Percentiles rank a stretch among this genome's conserved stretches.
These are phyloP conservation scores for Zophobas morio DNA, from an alignment of 1,140 invertebrate species.

Conservation along the genomic window DNA sequence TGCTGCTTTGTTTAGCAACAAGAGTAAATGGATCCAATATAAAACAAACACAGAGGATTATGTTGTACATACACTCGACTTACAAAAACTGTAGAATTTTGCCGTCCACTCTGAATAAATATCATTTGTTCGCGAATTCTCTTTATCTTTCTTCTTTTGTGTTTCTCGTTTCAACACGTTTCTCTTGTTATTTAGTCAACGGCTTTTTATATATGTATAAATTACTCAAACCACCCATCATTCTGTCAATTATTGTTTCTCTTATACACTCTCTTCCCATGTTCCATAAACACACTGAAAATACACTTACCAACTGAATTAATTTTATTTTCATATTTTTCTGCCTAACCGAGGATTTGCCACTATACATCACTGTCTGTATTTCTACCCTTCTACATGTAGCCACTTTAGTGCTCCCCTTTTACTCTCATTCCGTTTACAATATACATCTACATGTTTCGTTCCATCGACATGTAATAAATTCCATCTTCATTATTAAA, in stretches of 20 bases:
- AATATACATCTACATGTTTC: conserved; percentile 4
- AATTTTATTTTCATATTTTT: conserved; percentile 35
- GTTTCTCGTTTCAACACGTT: background rate
- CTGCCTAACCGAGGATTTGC: conserved; percentile 8
- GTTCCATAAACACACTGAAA: conserved; percentile 4
- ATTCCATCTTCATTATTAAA: too few species aligned
- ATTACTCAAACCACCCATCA: conserved; percentile 3
- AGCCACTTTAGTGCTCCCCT: background rate
- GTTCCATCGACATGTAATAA: background rate
- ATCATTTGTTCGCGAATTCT: background rate
- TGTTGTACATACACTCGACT: background rate
- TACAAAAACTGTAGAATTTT: background rate
- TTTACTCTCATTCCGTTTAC: background rate
- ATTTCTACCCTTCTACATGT: conserved; percentile 3
- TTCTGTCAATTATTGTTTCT: conserved; percentile 26
- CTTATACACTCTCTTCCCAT: conserved; percentile 2
- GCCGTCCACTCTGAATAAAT: background rate
- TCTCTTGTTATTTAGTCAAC: background rate
- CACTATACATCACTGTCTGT: conserved; percentile 18
- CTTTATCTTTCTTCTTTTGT: background rate
- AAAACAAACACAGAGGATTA: background rate
- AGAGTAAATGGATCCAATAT: background rate
- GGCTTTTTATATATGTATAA: conserved; percentile 9
- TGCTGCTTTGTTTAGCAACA: background rate
- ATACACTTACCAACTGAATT: conserved; percentile 20